Base-by-base conservation (phyloP, 2,113 vertebrate species). In the Lycaon pictus region DNA sequence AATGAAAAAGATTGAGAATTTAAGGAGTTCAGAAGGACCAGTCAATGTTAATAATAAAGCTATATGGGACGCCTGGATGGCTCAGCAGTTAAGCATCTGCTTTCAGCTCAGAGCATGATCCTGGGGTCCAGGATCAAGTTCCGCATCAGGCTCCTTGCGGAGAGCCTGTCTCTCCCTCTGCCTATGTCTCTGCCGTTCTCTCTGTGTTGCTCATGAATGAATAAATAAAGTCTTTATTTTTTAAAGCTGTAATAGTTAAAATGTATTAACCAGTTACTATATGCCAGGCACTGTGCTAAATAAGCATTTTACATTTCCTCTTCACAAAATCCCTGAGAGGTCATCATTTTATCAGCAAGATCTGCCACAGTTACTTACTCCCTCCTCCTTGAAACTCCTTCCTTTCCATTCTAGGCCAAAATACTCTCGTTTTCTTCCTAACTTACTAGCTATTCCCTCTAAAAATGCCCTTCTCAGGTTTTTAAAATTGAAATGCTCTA, bases 311-410 rank as follows among this genome's bases (percentile, higher is more conserved):
- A 60, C 23, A 92, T 71, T 83, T 90, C 65, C 79, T 82, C 53
- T 4, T 79, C 87, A 89, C 43, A 74, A 82, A 53, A 58, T 67
- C 65, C 29, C 29, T 83, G 15, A 11, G 25, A 82, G n/a, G 29
- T 86, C 48, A 89, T 71, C 94, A 82, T 86, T 29, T 65, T 86
- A 96, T 51, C 29, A 86, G 72, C 11, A 93, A 37, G 22, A 83
- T 92, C 96, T 95, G 69, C 67, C 81, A 93, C 43, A 91, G 53
- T 88, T 95, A 91, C 92, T 89, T 88, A 58, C 9, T 91, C 23
- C 65, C 29, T 86, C 20, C n/a, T 93, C 48, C 53, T 82, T 62
- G 76, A 95, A 94, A 74, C 27, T 43, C 56, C 32, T 60, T 90
- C 17, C 60, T 74, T 95, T 89, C 43, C 72, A 95, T 85, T 93